A percentile compares a stretch with the other conserved stretches of the same genome.
Conservation (phyloP, 2,888 invertebrate species). For the Megamerina dolium region DNA sequence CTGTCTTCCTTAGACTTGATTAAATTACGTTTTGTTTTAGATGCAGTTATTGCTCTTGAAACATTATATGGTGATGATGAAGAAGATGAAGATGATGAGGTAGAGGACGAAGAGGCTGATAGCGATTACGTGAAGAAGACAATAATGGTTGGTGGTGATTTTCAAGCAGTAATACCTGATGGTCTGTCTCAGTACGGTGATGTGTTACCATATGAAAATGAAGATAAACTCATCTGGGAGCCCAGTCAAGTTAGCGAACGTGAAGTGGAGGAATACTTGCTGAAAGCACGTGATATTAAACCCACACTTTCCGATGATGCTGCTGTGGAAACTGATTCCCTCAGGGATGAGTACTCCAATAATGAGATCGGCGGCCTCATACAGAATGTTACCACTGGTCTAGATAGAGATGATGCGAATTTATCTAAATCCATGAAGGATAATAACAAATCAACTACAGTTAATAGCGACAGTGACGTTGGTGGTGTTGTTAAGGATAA, state of each 20-base stretch:
- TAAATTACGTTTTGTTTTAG: background rate
- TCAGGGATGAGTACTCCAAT: background rate
- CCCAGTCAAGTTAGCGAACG: slow-evolving; percentile 68
- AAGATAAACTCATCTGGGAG: slow-evolving; percentile 92
- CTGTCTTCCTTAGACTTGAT: background rate
- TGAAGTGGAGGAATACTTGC: slow-evolving; percentile 75
- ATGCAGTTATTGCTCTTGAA: slow-evolving; percentile 23
- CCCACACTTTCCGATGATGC: slow-evolving; percentile 18
- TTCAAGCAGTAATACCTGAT: slow-evolving; percentile 89
- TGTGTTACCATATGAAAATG: slow-evolving; percentile 90
- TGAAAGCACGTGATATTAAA: slow-evolving; percentile 41
- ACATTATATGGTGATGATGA: slow-evolving; percentile 65
- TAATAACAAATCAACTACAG: slow-evolving; percentile 1
- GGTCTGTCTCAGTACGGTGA: slow-evolving; percentile 89
- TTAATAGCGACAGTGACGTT: slow-evolving; percentile 8
- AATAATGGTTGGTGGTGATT: slow-evolving; percentile 92
- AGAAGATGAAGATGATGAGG: slow-evolving; percentile 26
- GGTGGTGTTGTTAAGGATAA: slow-evolving; percentile 56
- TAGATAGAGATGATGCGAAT: background rate
- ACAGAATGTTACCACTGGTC: background rate
- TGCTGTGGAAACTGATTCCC: slow-evolving; percentile 7
- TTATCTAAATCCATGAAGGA: background rate
- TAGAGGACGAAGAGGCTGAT: slow-evolving; percentile 35
- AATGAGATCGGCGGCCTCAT: background rate
- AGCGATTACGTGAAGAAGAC: slow-evolving; percentile 51